Base-by-base conservation (phyloP, 2,113 vertebrate genomes). In the Vicugna pacos region DNA sequence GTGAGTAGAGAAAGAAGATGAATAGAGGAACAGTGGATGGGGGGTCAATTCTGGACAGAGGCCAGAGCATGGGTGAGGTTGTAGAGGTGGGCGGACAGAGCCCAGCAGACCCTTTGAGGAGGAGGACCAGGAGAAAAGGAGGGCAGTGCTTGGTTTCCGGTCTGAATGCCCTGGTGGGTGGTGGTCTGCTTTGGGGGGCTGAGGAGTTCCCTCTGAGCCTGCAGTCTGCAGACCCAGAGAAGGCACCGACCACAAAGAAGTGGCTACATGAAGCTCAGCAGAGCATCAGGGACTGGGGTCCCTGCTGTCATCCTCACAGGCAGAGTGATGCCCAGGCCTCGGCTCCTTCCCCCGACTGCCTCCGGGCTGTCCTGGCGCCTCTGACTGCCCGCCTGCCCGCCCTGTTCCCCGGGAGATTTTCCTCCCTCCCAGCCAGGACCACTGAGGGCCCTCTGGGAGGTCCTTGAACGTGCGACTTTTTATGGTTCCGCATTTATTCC, bases 401-500 rank as follows among this genome's bases (percentile, higher is more conserved):
- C 38, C 38, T 5, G 38, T 42, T 42, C 38, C 38, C 38, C 38
- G 54, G 26, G 56, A 84, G 50, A 73, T 12, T 8, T 30, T 73
- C 54, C 91, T 60, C 54, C 52, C 76, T 80, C 38, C 64, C 32
- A 73, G 50, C 7, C 84, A 81, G n/a, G 15, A 81, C 46, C 67
- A 24, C 22, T 0, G 3, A 65, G 52, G 67, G 28, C 75, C 62
- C 81, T 50, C 0, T 42, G 8, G 70, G 77, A 85, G 77, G 48
- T 24, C 42, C 91, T 82, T 65, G 85, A 77, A 84, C 24, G 69
- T 73, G 85, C 56, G 81, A 82, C 89, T 73, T 94, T 94, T 91
- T 96, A 96, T 85, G 50, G 93, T 38, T 84, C 70, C 70, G 5
- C 86, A 93, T 95, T 95, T 91, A 91, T 96, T 92, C 97, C 97